phyloP scores from a whole-genome alignment of 2,888 invertebrate genomes.

The Chloromyia formosa region DNA sequence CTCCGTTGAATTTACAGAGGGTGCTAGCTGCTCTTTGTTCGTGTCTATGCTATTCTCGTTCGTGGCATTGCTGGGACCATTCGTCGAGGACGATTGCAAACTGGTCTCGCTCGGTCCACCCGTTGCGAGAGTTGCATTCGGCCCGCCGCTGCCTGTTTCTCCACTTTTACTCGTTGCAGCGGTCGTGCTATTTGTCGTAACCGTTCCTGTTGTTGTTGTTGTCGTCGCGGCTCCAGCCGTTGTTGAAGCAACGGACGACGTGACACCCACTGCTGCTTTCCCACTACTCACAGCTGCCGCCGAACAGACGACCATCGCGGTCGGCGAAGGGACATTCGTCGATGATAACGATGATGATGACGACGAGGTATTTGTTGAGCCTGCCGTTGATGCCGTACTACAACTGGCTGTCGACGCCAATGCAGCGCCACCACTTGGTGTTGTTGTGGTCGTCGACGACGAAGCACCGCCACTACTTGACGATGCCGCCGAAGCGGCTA shows the following conservation, averaged over 20 bases:
- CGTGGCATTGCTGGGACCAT: background rate
- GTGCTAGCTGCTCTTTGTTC: conserved; percentile 22
- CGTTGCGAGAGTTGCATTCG: background rate
- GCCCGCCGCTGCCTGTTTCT: background rate
- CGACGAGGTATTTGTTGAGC: conserved; percentile 4
- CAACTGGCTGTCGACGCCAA: conserved; percentile 48
- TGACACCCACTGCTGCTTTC: background rate
- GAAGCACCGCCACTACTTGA: conserved; percentile 53
- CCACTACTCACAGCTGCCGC: conserved; percentile 1
- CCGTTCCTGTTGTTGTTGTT: conserved; percentile 30
- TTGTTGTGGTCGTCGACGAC: conserved; percentile 32
- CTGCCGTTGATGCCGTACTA: conserved; percentile 40
- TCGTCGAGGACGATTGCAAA: background rate
- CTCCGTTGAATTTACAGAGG: conserved; percentile 26
- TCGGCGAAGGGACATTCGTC: background rate
- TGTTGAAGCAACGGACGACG: background rate
- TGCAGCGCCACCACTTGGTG: conserved; percentile 50
- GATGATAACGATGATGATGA: background rate
- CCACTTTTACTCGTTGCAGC: background rate
- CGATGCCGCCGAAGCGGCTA: conserved; percentile 54
- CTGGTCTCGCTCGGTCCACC: too few relatives aligned
- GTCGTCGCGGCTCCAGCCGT: conserved; percentile 18
- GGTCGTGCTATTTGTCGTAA: conserved; percentile 5
- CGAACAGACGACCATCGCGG: too few relatives aligned
- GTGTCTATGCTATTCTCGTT: background rate